Percentiles rank a stretch among this genome's conserved stretches.
Evolutionary conservation across 2,888 invertebrate genomes (phyloP).

Genomic region (Molorchus minor): DNA sequence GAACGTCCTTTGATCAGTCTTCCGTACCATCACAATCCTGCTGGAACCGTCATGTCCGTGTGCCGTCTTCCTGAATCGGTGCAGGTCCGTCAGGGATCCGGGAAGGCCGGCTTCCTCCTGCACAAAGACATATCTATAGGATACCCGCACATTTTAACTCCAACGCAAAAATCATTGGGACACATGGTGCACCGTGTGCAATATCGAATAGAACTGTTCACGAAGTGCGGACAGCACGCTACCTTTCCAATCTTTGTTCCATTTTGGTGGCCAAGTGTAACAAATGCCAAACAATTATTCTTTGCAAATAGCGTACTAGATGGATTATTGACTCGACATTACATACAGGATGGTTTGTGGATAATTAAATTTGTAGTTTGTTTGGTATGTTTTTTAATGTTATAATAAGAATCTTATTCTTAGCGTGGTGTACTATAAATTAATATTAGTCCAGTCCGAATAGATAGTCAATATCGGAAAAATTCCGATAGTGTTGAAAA

Average conservation of each 20-base stretch:
- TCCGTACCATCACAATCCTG: slow-evolving; percentile 74
- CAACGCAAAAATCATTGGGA: slow-evolving; percentile 34
- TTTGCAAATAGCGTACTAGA: slow-evolving; percentile 14
- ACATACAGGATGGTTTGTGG: too few species aligned
- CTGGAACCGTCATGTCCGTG: slow-evolving; percentile 66
- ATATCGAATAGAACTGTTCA: slow-evolving; percentile 49
- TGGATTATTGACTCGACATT: too few species aligned
- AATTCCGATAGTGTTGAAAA: too few species aligned
- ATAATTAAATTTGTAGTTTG: too few species aligned
- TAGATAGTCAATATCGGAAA: too few species aligned
- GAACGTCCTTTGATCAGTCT: slow-evolving; percentile 73
- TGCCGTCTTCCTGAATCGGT: slow-evolving; percentile 58
- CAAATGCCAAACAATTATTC: slow-evolving; percentile 37
- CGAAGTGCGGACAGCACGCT: slow-evolving; percentile 50
- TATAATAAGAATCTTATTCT: too few species aligned
- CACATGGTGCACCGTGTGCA: slow-evolving; percentile 37
- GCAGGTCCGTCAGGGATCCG: slow-evolving; percentile 58
- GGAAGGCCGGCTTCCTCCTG: slow-evolving; percentile 58
- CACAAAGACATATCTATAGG: slow-evolving; percentile 45
- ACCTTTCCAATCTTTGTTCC: slow-evolving; percentile 60
- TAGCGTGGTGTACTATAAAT: too few species aligned
- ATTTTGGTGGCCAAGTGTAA: slow-evolving; percentile 61
- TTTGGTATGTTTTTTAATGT: too few species aligned
- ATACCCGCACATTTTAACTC: slow-evolving; percentile 46
- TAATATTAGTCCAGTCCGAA: too few species aligned